Evolutionary conservation across 2,797 vertebrate genomes (phyloP).

Genomic region (Myotis daubentonii): DNA sequence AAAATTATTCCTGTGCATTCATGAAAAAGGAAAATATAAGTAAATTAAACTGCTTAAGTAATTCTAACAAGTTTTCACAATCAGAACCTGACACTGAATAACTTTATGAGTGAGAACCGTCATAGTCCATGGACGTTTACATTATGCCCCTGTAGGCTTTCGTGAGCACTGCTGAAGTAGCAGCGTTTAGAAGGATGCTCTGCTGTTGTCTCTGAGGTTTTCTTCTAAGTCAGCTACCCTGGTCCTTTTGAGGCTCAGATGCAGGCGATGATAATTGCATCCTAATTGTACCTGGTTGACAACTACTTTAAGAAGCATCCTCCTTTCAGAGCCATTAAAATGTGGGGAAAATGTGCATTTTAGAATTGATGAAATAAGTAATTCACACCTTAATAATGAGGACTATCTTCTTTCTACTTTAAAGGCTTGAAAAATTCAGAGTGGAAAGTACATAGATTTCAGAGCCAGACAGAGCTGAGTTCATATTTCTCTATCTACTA

Average conservation of each 20-base stretch:
- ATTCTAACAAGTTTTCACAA: not conserved
- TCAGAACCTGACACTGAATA: not conserved
- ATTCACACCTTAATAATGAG: conserved; percentile 22
- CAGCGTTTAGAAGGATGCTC: not conserved
- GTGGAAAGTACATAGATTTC: not conserved
- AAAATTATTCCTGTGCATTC: not conserved
- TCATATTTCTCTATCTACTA: not conserved
- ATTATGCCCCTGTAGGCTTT: not conserved
- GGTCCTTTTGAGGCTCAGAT: not conserved
- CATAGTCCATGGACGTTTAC: not conserved
- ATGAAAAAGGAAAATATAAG: not conserved
- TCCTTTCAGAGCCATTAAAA: conserved; percentile 38
- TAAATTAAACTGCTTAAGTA: not conserved
- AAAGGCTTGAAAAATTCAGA: not conserved
- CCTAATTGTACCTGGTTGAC: not conserved
- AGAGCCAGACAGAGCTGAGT: not conserved
- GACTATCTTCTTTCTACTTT: conserved; percentile 13
- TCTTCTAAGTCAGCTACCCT: not conserved
- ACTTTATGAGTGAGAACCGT: not conserved
- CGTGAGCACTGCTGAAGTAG: rapidly evolving
- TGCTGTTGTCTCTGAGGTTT: not conserved
- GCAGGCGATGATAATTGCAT: not conserved
- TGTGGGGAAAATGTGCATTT: not conserved
- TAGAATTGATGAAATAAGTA: conserved; percentile 45
- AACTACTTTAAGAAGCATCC: conserved; percentile 31